These are phyloP conservation scores for Heliconius himera DNA, from an alignment of 1,140 invertebrate genomes.

Conservation along the genomic window DNA sequence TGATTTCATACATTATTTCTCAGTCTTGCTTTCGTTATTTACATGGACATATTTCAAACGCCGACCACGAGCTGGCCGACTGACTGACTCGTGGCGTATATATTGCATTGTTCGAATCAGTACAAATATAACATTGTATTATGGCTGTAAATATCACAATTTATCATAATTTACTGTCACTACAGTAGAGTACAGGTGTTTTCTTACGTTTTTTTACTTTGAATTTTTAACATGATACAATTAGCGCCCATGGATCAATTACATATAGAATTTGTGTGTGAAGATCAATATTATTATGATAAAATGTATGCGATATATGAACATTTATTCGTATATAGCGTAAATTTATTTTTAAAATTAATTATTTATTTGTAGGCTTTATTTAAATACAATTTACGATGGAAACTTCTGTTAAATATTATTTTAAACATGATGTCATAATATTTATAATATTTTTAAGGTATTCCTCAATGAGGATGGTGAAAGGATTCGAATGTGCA, in stretches of 20 bases:
- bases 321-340: too few relatives aligned
- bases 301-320: too few relatives aligned
- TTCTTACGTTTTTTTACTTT: not conserved
- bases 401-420: too few relatives aligned
- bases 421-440: too few relatives aligned
- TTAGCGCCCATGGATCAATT: not conserved
- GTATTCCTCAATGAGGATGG: too few relatives aligned
- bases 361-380: not conserved
- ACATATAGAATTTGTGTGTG: not conserved
- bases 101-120: constrained; percentile 26
- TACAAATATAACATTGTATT: constrained; percentile 33
- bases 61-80: constrained; percentile 16
- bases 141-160: constrained; percentile 46
- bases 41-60: constrained; percentile 60
- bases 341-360: too few relatives aligned
- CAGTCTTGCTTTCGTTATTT: constrained; percentile 75
- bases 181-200: not conserved
- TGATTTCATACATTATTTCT: constrained; percentile 55
- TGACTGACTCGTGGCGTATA: constrained; percentile 25
- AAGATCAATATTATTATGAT: not conserved
- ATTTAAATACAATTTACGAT: not conserved
- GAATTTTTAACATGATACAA: not conserved
- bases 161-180: constrained; percentile 23
- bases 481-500: too few relatives aligned
- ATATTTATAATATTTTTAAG: too few relatives aligned